Base-by-base conservation (phyloP, 2,797 vertebrate species). In the Cephalopachus bancanus region DNA sequence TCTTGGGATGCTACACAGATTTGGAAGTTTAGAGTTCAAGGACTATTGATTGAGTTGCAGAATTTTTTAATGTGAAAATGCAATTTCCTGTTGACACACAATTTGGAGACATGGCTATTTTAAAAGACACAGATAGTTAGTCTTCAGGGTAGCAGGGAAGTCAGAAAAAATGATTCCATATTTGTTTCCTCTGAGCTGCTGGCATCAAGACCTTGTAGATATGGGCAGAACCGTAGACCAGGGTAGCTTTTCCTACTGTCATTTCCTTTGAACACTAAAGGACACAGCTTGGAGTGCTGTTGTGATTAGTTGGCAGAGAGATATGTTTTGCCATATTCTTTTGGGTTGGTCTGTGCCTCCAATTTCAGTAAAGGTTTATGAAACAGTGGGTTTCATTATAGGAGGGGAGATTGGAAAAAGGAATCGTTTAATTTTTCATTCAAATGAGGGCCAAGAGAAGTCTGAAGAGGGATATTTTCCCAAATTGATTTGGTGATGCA, bases 341-440 rank as follows among this genome's bases (percentile, higher is more conserved):
- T 44, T 51, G 76, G 24, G 92, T 12, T 22, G 44, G 28, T 86
- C 75, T 83, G 26, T 30, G 75, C 10, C 51, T 72, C 67, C 33
- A 26, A 37, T 53, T 90, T 90, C 59, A 92, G 55, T n/a, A 75
- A 20, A 5, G 16, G 72, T 89, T 92, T 75, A 55, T 72, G 76
- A 83, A 86, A 92, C 12, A 72, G 22, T 65, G 16, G 1, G 64
- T 90, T 92, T 78, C 44, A 92, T 83, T 59, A 67, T 10, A 83
- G 49, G 14, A 85, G 16, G 9, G 19, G 96, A 83, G 49, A 51
- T 5, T 80, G 3, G 11, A 59, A 88, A 92, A 84, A n/a, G 20
- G 71, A 89, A 59, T 37, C 37, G 51, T 59, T 91, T 72, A 71
- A 37, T 69, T 91, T 95, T 91, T 92, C 3, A 33, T 83, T 84